A percentile compares a stretch with the other conserved stretches of the same genome.
These are phyloP conservation scores for Cephus pygmeus DNA, from an alignment of 2,888 invertebrate genomes.

Conservation along the genomic window DNA sequence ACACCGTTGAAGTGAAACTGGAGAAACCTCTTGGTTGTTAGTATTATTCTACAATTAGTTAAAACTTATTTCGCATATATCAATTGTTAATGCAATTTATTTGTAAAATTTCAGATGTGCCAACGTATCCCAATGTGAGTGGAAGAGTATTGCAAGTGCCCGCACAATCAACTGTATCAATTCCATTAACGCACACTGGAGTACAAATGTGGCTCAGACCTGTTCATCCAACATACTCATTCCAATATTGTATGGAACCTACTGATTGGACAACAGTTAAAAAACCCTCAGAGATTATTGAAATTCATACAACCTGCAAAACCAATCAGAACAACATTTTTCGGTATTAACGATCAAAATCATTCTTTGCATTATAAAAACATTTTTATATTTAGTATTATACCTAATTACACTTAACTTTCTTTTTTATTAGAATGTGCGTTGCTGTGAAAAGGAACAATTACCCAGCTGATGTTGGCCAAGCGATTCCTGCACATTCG, in stretches of 20 bases:
- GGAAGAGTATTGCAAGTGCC: conserved; percentile 58
- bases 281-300: conserved; percentile 61
- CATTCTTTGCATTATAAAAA: conserved; percentile 31
- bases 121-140: conserved; percentile 40
- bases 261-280: conserved; percentile 74
- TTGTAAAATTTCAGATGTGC: conserved; percentile 40
- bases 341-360: conserved; percentile 58
- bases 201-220: conserved; percentile 83
- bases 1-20: conserved; percentile 78
- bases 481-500: conserved; percentile 85
- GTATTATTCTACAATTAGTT: conserved; percentile 24
- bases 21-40: conserved; percentile 69
- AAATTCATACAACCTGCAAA: conserved; percentile 55
- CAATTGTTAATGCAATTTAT: conserved; percentile 10
- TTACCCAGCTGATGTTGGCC: conserved; percentile 77
- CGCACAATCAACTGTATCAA: conserved; percentile 74
- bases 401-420: background rate
- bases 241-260: conserved; percentile 71
- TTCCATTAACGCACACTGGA: conserved; percentile 82
- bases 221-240: conserved; percentile 66
- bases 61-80: conserved; percentile 9
- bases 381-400: conserved; percentile 44
- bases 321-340: conserved; percentile 63
- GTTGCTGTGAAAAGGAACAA: conserved; percentile 83
- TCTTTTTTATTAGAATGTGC: conserved; percentile 73